These are phyloP conservation scores for Eupithecia pulchellata DNA, from an alignment of 2,888 invertebrate genomes.

Conservation along the genomic window DNA sequence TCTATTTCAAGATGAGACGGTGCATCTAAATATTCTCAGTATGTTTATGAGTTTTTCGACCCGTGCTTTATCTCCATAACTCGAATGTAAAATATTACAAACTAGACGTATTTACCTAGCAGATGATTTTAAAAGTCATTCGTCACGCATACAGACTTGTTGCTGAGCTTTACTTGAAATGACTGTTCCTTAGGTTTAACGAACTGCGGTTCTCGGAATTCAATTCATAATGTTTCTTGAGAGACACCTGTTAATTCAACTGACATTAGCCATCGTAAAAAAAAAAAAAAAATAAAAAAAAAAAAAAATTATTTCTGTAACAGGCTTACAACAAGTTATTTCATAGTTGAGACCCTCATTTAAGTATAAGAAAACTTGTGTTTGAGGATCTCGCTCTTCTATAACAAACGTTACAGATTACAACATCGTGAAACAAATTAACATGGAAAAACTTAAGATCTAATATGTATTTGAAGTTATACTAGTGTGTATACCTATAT, in stretches of 20 bases:
- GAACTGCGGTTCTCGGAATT: conserved; percentile 4
- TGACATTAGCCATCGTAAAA: too few species aligned
- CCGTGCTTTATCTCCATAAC: conserved; percentile 28
- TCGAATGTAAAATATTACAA: conserved; percentile 33
- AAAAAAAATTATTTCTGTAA: too few species aligned
- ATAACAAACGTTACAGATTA: too few species aligned
- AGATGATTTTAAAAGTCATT: conserved; percentile 26
- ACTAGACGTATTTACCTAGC: conserved; percentile 26
- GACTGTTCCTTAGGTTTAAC: conserved; percentile 1
- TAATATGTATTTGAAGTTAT: too few species aligned
- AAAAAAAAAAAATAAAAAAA: too few species aligned
- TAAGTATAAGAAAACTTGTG: too few species aligned
- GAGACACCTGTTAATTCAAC: not conserved
- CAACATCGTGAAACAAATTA: too few species aligned
- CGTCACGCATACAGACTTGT: conserved; percentile 30
- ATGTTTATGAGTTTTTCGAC: conserved; percentile 44
- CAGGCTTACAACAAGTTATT: too few species aligned
- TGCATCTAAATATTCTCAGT: conserved; percentile 34
- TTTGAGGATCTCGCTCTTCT: too few species aligned
- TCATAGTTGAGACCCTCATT: too few species aligned
- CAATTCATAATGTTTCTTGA: not conserved
- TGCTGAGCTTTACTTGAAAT: conserved; percentile 23
- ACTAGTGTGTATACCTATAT: too few species aligned
- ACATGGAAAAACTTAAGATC: too few species aligned
- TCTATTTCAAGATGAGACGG: conserved; percentile 21